Evolutionary conservation across 2,797 vertebrate species (phyloP).

Genomic region (Lemur catta): DNA sequence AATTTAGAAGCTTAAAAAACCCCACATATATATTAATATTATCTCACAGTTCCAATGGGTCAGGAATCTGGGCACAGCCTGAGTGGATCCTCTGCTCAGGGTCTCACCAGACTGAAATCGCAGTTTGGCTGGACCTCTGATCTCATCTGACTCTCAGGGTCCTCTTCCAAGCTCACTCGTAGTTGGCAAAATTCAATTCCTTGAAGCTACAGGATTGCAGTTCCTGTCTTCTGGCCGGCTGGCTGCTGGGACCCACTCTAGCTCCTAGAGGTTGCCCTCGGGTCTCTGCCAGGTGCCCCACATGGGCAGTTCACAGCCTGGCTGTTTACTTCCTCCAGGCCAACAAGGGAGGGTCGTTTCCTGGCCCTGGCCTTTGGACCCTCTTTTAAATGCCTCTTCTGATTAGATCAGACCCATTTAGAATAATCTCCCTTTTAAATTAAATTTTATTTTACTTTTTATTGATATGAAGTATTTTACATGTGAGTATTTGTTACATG

Average conservation of each 20-base stretch:
- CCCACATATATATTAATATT: fast-evolving
- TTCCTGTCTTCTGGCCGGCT: not conserved
- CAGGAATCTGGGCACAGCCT: fast-evolving
- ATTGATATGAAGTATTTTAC: not conserved
- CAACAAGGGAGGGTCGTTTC: not conserved
- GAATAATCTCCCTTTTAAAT: not conserved
- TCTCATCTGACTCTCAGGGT: not conserved
- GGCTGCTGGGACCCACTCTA: not conserved
- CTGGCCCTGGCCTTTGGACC: not conserved
- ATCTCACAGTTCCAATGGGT: not conserved
- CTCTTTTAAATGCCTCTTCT: not conserved
- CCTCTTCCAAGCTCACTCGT: not conserved
- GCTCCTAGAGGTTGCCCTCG: not conserved
- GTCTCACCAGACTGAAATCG: not conserved
- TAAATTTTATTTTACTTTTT: not conserved
- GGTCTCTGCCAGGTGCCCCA: not conserved
- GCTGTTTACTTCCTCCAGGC: not conserved
- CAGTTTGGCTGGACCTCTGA: not conserved
- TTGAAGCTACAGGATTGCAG: not conserved
- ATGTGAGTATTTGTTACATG: not conserved
- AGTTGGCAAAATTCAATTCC: not conserved
- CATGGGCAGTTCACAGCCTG: not conserved
- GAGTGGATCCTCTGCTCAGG: not conserved
- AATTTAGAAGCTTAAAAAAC: not conserved
- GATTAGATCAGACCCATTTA: not conserved